Conservation (phyloP, 2,113 vertebrate species). For the Seriola rivoliana region DNA sequence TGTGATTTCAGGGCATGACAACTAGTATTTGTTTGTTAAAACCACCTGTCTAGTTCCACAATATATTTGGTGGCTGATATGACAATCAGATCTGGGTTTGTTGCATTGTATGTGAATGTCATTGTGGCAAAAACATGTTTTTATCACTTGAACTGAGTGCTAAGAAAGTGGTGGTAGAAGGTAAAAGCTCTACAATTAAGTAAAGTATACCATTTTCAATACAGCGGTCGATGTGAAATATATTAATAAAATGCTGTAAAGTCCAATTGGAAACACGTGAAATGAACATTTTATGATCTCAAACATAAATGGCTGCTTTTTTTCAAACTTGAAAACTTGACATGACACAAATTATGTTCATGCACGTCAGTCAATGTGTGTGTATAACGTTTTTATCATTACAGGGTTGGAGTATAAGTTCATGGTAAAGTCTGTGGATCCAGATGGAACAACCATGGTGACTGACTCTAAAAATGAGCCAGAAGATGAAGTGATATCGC, state of each 20-base stretch:
- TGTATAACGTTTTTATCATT: neutral
- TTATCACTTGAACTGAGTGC: neutral
- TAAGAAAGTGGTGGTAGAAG: neutral
- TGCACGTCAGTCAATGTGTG: neutral
- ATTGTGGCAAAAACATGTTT: too few relatives aligned
- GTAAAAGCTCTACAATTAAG: too few relatives aligned
- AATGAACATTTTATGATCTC: neutral
- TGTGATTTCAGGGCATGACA: too few relatives aligned
- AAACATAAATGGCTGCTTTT: neutral
- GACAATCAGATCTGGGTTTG: too few relatives aligned
- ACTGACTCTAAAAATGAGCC: constrained; percentile 14
- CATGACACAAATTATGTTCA: neutral
- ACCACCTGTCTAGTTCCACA: too few relatives aligned
- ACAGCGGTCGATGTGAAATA: neutral
- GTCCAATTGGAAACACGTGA: neutral
- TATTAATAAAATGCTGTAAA: neutral
- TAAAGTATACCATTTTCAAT: too few relatives aligned
- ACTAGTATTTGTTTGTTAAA: too few relatives aligned
- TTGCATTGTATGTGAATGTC: too few relatives aligned
- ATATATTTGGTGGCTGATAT: too few relatives aligned
- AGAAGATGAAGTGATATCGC: constrained; percentile 21
- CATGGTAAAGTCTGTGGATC: constrained; percentile 81
- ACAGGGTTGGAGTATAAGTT: constrained; percentile 81
- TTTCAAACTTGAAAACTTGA: too few relatives aligned
- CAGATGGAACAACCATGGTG: constrained; percentile 64